A percentile compares a stretch with the other conserved stretches of the same genome.
Conservation (phyloP, 2,797 vertebrate species). For the Lepus oiostolus region DNA sequence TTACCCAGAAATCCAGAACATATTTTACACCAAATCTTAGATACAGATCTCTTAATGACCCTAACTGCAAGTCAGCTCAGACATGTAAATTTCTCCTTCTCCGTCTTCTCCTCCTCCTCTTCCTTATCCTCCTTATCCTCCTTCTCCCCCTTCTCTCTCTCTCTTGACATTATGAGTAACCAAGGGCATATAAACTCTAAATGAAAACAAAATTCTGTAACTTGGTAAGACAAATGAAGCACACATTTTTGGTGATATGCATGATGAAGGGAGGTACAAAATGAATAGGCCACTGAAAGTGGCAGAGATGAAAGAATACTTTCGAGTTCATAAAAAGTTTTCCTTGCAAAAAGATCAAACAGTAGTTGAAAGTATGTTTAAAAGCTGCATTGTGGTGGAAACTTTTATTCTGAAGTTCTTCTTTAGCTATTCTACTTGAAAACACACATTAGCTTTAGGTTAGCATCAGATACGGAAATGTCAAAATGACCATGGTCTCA, state of each 20-base stretch:
- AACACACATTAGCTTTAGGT: conserved; percentile 78
- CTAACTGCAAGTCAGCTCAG: conserved; percentile 81
- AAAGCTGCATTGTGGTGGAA: conserved; percentile 75
- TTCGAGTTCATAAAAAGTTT: conserved; percentile 82
- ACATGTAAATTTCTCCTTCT: conserved; percentile 64
- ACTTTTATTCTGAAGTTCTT: conserved; percentile 73
- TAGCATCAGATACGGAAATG: conserved; percentile 82
- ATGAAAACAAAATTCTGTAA: conserved; percentile 78
- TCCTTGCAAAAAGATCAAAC: conserved; percentile 82
- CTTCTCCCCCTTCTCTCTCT: too few relatives aligned
- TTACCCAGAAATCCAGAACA: conserved; percentile 72
- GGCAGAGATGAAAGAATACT: conserved; percentile 74
- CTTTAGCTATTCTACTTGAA: conserved; percentile 79
- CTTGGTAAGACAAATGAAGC: conserved; percentile 84
- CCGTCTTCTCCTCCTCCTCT: too few relatives aligned
- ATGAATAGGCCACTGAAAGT: conserved; percentile 75
- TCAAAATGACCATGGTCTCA: conserved; percentile 69
- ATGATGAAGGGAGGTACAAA: conserved; percentile 76
- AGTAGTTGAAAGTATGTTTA: conserved; percentile 83
- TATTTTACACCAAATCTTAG: conserved; percentile 74
- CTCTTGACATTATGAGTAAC: conserved; percentile 77
- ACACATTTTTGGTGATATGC: conserved; percentile 41
- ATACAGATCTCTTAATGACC: conserved; percentile 78
- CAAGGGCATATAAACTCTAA: conserved; percentile 80
- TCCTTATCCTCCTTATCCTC: too few relatives aligned